Evolutionary conservation across 2,113 vertebrate genomes (phyloP), one percentile per base, ranked within the genome.

Genomic region (Zingel zingel): DNA sequence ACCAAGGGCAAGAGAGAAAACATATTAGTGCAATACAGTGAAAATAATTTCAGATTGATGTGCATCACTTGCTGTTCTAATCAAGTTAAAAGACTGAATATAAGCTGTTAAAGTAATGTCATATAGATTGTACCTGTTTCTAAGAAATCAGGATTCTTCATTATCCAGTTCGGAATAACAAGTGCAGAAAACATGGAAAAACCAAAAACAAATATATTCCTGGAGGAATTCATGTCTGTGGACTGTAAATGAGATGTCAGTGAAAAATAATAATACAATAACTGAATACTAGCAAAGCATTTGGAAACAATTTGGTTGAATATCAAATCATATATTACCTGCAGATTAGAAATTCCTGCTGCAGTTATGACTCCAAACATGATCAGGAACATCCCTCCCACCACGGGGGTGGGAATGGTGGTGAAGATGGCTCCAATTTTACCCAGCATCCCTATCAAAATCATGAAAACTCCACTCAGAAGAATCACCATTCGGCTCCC

Each of bases 141-240:
- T 33, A 99, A 83, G 47, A 75, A 78, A 4, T 50, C 33, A 0
- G 94, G 90, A 81, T 99, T 96, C 82, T 97, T 96, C 23, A 77
- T 91, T 50, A 97, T 93, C 97, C 98, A 98, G 89, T 93, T 96
- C 57, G 98, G 98, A 93, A 99, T 73, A 1, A 94, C 89, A 6
- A 99, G 95, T 2, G 95, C 98, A 89, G 93, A 90, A 92, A 97
- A 98, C 67, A 99, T 91, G 84, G 98, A 98, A 93, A 99, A 99
- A 68, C 98, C 98, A 88, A 98, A 98, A 84, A 98, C 93, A 74
- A 99, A 99, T 89, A 98, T 95, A 87, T 98, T 99, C 82, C 98
- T 95, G 64, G 97, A 97, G 14, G 97, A 98, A 89, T 99, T 99
- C 98, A 99, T 98, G 84, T 99, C 96, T 77, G 95, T 94, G 48